These are phyloP conservation scores for Xyrauchen texanus DNA, from an alignment of 2,113 vertebrate species.

Conservation along the genomic window DNA sequence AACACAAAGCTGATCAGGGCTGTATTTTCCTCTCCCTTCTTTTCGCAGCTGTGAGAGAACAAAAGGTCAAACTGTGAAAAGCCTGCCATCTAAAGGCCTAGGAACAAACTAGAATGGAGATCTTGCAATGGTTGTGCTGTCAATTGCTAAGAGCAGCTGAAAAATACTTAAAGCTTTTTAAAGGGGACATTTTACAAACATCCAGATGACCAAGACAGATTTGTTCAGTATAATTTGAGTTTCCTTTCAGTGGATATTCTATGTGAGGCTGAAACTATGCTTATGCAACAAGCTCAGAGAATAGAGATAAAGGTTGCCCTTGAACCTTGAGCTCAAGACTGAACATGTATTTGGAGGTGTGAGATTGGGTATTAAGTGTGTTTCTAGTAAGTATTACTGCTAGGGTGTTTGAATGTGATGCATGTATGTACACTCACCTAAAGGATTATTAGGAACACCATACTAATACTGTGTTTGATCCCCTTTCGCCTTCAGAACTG, in stretches of 20 bases:
- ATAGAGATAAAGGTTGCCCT: neutral
- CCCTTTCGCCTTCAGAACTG: too few relatives aligned
- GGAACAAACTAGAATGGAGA: constrained; percentile 7
- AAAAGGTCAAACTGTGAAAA: constrained; percentile 33
- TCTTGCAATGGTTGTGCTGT: too few relatives aligned
- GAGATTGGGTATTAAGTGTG: neutral
- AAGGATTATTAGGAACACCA: too few relatives aligned
- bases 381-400: too few relatives aligned
- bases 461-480: too few relatives aligned
- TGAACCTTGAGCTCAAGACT: neutral
- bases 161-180: neutral
- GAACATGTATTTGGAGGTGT: neutral
- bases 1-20: constrained; percentile 88
- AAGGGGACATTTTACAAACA: neutral
- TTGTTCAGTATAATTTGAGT: neutral
- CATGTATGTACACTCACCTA: too few relatives aligned
- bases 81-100: constrained; percentile 24
- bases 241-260: neutral
- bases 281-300: too few relatives aligned
- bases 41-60: constrained; percentile 82
- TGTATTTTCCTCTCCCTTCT: constrained; percentile 85
- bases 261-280: neutral
- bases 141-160: too few relatives aligned
- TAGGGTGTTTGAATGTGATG: neutral
- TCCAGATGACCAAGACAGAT: neutral